These are phyloP conservation scores for Atethmia centrago DNA, from an alignment of 2,888 invertebrate genomes.

Conservation along the genomic window DNA sequence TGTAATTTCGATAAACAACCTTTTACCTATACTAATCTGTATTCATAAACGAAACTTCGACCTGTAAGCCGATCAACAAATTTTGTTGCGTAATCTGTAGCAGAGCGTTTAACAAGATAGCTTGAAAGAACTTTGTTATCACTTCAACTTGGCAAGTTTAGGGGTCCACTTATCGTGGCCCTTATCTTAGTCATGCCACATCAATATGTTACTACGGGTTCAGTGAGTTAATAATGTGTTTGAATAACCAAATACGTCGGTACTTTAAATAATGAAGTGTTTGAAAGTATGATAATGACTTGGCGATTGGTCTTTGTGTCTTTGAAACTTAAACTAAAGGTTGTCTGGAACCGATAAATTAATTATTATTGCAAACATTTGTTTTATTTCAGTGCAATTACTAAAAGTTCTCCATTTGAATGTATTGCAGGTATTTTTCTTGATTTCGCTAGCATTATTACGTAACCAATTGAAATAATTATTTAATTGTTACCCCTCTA, in stretches of 20 bases:
- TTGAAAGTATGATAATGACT: not conserved
- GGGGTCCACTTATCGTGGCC: slow-evolving; percentile 61
- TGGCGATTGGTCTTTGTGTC: not conserved
- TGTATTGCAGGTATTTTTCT: not conserved
- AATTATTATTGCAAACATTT: no score
- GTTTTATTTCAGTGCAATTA: not conserved
- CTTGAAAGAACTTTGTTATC: slow-evolving; percentile 69
- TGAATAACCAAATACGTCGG: not conserved
- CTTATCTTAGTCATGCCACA: slow-evolving; percentile 61
- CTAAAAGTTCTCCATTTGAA: no score
- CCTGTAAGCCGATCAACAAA: slow-evolving; percentile 56
- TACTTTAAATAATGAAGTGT: not conserved
- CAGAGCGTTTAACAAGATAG: slow-evolving; percentile 54
- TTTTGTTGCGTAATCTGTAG: slow-evolving; percentile 61
- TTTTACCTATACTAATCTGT: slow-evolving; percentile 26
- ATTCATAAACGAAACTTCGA: slow-evolving; percentile 43
- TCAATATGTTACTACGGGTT: slow-evolving; percentile 40
- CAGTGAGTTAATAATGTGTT: slow-evolving; percentile 33
- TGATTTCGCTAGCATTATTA: not conserved
- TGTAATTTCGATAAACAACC: slow-evolving; percentile 21
- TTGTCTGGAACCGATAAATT: not conserved
- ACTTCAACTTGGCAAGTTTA: slow-evolving; percentile 66
- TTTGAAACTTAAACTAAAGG: not conserved
- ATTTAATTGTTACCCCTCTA: not conserved
- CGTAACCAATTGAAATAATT: no score